Conservation (phyloP, 1,140 invertebrate genomes). For the Chlorops oryzae region DNA sequence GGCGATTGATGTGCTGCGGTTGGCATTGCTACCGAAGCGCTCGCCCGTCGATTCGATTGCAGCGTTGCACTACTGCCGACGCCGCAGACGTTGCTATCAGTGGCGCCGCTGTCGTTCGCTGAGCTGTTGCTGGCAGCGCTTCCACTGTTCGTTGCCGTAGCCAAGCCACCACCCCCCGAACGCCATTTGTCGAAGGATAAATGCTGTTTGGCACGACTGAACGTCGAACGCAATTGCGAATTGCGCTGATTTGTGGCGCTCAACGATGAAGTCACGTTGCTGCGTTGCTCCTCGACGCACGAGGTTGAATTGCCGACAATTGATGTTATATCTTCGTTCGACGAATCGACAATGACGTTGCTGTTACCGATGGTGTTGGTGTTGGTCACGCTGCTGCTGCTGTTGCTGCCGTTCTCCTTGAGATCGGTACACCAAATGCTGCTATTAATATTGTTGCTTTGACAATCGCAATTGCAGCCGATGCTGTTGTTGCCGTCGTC, state of each 20-base stretch:
- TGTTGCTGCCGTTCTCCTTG: not conserved
- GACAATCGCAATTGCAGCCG: conserved; percentile 5
- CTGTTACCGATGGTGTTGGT: not conserved
- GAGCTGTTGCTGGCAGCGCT: conserved; percentile 22
- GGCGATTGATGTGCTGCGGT: conserved; percentile 37
- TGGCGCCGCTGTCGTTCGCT: conserved; percentile 48
- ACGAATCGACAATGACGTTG: not conserved
- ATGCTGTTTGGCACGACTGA: conserved; percentile 48
- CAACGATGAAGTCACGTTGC: conserved; percentile 39
- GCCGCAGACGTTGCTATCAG: no score
- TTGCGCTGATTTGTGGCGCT: conserved; percentile 42
- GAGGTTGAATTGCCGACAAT: conserved; percentile 33
- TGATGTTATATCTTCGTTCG: conserved; percentile 27
- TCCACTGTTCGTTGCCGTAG: conserved; percentile 50
- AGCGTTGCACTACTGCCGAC: conserved; percentile 45
- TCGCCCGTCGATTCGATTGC: conserved; percentile 34
- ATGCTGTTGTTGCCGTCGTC: conserved; percentile 1
- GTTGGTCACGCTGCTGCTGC: not conserved
- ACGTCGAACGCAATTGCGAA: conserved; percentile 45
- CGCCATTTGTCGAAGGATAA: conserved; percentile 49
- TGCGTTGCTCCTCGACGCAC: conserved; percentile 27
- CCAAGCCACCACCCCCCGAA: conserved; percentile 19
- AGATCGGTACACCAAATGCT: not conserved
- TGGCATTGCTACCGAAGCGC: conserved; percentile 44
- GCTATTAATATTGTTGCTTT: not conserved